These are phyloP conservation scores for Epicampocera succincta DNA, from an alignment of 2,888 invertebrate genomes.

Conservation along the genomic window DNA sequence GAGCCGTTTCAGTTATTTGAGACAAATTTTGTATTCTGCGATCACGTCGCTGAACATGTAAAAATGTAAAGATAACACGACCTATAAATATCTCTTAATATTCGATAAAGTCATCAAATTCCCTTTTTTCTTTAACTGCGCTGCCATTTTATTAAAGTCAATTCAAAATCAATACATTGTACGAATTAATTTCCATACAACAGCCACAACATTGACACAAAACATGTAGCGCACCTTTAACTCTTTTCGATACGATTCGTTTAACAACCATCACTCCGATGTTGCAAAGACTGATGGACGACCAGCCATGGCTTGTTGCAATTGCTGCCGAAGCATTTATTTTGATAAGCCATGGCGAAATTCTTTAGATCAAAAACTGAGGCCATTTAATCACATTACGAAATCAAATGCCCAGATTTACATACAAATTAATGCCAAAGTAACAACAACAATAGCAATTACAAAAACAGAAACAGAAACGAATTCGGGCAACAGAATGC, in stretches of 20 bases:
- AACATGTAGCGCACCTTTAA: constrained; percentile 40
- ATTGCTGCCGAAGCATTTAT: constrained; percentile 32
- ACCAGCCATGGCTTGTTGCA: constrained; percentile 17
- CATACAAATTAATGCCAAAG: constrained; percentile 27
- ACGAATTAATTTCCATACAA: background rate
- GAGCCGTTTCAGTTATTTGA: no score
- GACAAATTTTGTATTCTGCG: no score
- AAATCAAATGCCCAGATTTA: constrained; percentile 37
- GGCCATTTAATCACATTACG: constrained; percentile 43
- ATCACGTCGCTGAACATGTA: no score
- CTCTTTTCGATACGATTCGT: constrained; percentile 20
- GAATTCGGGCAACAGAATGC: background rate
- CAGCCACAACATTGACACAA: constrained; percentile 13
- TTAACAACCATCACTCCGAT: background rate
- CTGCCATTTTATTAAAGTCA: background rate
- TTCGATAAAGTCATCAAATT: no score
- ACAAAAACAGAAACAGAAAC: constrained; percentile 38
- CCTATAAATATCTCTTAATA: no score
- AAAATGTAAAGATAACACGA: no score
- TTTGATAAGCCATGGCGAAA: constrained; percentile 32
- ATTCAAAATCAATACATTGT: background rate
- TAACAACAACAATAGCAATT: constrained; percentile 33
- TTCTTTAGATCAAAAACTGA: constrained; percentile 14
- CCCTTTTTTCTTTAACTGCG: no score
- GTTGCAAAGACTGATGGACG: constrained; percentile 22